These are phyloP conservation scores for Prietella phreatophila DNA, from an alignment of 2,113 vertebrate species.

Conservation along the genomic window DNA sequence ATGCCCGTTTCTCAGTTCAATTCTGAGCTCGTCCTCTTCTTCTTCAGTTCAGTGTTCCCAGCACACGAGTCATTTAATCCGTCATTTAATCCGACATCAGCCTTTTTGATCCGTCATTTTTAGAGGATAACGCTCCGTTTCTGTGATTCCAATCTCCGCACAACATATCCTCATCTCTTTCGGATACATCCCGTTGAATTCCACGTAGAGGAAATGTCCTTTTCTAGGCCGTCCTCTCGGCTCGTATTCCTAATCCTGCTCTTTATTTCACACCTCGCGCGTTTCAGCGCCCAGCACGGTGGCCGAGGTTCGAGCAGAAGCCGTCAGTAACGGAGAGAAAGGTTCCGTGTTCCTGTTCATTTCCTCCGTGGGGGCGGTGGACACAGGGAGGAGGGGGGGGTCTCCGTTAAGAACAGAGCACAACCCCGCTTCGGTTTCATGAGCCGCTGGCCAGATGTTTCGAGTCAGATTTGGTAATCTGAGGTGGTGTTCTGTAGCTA, in stretches of 20 bases:
- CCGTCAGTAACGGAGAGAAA: not conserved
- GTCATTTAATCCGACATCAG: not conserved
- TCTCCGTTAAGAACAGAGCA: not conserved
- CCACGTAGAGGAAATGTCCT: not conserved
- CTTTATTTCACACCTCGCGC: not conserved
- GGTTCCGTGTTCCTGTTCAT: not conserved
- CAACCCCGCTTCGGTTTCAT: not conserved
- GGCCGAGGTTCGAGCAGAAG: not conserved
- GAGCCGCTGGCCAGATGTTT: slow-evolving; percentile 9
- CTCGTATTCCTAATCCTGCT: not conserved
- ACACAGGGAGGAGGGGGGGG: not conserved
- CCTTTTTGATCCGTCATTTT: not conserved
- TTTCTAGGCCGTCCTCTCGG: not conserved
- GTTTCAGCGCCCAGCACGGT: not conserved
- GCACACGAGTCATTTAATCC: not conserved
- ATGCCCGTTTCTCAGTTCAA: not conserved
- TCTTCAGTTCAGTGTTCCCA: not conserved
- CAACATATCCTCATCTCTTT: not conserved
- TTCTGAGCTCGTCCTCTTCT: not conserved
- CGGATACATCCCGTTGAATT: not conserved
- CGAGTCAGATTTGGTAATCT: not conserved
- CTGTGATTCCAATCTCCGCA: not conserved
- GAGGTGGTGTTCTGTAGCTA: not conserved
- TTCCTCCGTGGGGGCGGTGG: not conserved
- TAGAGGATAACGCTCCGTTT: too few species aligned